A percentile compares a stretch with the other conserved stretches of the same genome.
Conservation (phyloP, 1,140 invertebrate genomes). For the Belonocnema kinseyi region DNA sequence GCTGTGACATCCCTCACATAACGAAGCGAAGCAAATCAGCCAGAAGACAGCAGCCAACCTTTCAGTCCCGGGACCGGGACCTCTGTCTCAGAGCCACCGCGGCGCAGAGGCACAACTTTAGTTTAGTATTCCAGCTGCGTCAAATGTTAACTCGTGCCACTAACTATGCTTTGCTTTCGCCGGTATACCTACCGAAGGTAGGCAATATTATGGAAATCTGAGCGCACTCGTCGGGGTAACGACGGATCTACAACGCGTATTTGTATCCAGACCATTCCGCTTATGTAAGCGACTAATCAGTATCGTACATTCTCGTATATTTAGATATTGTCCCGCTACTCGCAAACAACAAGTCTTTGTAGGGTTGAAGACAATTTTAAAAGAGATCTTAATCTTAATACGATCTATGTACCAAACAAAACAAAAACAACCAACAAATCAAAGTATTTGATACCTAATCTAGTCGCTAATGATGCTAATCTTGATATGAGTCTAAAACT, state of each 20-base stretch:
- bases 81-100: background rate
- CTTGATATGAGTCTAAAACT: no score
- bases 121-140: slow-evolving; percentile 63
- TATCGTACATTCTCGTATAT: slow-evolving; percentile 26
- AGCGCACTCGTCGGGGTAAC: slow-evolving; percentile 30
- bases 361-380: no score
- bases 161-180: slow-evolving; percentile 49
- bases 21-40: slow-evolving; percentile 67
- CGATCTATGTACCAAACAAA: no score
- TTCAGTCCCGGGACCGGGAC: slow-evolving; percentile 6
- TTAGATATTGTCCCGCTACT: slow-evolving; percentile 27
- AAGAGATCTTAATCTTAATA: no score
- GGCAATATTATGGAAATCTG: slow-evolving; percentile 44
- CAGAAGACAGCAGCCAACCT: slow-evolving; percentile 14
- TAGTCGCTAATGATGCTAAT: no score
- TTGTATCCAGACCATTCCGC: slow-evolving; percentile 36
- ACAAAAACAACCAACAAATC: no score
- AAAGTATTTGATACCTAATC: no score
- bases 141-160: slow-evolving; percentile 61
- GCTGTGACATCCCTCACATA: slow-evolving; percentile 48
- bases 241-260: slow-evolving; percentile 37
- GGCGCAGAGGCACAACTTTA: slow-evolving; percentile 50
- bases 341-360: no score
- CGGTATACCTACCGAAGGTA: slow-evolving; percentile 13
- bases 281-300: slow-evolving; percentile 35